A percentile compares a stretch with the other conserved stretches of the same genome.
Conservation (phyloP, 2,888 invertebrate species). For the Troilus luridus region DNA sequence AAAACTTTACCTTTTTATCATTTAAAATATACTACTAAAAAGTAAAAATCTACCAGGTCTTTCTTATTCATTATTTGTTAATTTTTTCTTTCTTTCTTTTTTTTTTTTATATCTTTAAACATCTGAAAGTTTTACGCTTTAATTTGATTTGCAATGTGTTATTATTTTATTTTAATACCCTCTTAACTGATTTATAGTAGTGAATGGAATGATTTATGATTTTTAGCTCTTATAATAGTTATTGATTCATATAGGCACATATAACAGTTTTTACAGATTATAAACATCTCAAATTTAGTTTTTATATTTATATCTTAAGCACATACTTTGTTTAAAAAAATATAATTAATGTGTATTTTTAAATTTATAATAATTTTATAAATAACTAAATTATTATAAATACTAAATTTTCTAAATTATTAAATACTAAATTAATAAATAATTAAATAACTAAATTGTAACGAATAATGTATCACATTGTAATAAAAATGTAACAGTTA, state of each 20-base stretch:
- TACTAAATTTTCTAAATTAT: too few relatives aligned
- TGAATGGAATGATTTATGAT: neutral
- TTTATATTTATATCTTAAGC: neutral
- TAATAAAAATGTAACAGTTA: neutral
- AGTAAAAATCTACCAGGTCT: neutral
- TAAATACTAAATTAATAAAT: too few relatives aligned
- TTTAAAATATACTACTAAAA: neutral
- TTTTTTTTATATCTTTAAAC: neutral
- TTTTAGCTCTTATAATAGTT: neutral
- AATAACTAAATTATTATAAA: too few relatives aligned
- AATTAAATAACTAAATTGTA: neutral
- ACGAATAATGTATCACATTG: neutral
- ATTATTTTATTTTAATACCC: neutral
- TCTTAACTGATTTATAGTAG: neutral
- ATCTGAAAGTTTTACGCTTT: neutral
- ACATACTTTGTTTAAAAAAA: neutral
- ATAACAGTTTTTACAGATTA: neutral
- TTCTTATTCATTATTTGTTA: neutral
- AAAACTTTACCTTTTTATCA: neutral
- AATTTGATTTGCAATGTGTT: neutral
- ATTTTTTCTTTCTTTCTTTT: neutral
- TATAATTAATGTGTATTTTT: neutral
- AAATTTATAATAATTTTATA: neutral
- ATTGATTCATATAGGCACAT: neutral
- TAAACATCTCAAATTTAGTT: neutral